Evolutionary conservation across 2,113 vertebrate species (phyloP).

Genomic region (Anolis carolinensis): DNA sequence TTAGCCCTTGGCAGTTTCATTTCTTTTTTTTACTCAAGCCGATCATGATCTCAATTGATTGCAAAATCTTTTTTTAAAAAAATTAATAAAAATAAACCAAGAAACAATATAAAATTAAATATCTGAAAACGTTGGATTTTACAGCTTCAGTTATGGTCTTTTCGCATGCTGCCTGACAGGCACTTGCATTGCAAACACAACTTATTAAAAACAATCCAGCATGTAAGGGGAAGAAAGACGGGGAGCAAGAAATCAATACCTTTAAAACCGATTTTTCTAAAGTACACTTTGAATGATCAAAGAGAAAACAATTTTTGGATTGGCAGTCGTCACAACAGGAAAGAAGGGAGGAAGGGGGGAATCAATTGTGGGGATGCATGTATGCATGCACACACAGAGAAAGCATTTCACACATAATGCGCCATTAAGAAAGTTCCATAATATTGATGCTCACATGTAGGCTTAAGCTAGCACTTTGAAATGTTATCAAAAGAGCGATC

Average conservation of each 20-base stretch:
- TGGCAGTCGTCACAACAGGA: accelerated
- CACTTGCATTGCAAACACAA: slow-evolving; percentile 5
- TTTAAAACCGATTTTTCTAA: slow-evolving; percentile 41
- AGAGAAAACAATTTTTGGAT: slow-evolving; percentile 14
- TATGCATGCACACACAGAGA: neutral
- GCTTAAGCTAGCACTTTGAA: slow-evolving; percentile 9
- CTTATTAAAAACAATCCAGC: slow-evolving; percentile 33
- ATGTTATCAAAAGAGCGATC: slow-evolving; percentile 13
- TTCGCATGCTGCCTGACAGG: neutral
- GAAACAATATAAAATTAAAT: neutral
- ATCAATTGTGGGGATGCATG: neutral
- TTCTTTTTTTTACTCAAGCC: slow-evolving; percentile 20
- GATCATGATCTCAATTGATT: neutral
- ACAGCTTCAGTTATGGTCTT: slow-evolving; percentile 22
- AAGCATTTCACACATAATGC: neutral
- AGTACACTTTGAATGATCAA: neutral
- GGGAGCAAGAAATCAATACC: neutral
- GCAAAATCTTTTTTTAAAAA: neutral
- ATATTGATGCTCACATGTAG: slow-evolving; percentile 1
- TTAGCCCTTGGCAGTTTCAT: too few species aligned
- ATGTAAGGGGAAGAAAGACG: neutral
- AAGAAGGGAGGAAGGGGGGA: neutral
- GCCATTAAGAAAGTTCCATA: slow-evolving; percentile 9
- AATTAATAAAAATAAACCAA: neutral
- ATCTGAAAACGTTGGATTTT: slow-evolving; percentile 6